Evolutionary conservation across 2,113 vertebrate species (phyloP).

Genomic region (Petrocephalus microphthalmus): DNA sequence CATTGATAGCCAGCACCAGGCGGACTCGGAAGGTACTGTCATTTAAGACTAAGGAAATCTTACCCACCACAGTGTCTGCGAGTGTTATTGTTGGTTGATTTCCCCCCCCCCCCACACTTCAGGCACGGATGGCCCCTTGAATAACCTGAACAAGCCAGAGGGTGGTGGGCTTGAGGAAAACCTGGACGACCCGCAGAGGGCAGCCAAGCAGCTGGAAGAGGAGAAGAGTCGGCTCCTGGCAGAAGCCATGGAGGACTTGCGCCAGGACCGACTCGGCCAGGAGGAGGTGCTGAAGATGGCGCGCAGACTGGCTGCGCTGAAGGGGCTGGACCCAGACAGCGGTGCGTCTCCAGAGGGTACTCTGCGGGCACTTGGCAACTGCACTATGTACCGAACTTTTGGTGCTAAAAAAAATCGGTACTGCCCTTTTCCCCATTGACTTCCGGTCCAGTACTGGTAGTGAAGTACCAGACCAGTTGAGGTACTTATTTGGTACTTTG

Average conservation of each 20-base stretch:
- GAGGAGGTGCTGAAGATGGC: constrained; percentile 75
- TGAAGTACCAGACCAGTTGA: background rate
- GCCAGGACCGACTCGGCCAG: constrained; percentile 67
- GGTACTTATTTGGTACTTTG: background rate
- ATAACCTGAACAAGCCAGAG: constrained; percentile 72
- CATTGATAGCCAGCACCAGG: constrained; percentile 66
- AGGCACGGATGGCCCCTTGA: constrained; percentile 51
- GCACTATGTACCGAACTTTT: background rate
- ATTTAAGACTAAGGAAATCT: background rate
- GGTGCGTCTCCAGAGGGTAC: constrained; percentile 49
- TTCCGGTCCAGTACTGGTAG: background rate
- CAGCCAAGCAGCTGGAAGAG: constrained; percentile 61
- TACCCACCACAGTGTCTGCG: background rate
- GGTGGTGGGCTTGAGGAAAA: constrained; percentile 47
- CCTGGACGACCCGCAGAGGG: constrained; percentile 53
- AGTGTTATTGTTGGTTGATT: background rate
- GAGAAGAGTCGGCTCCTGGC: constrained; percentile 75
- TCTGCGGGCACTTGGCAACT: background rate
- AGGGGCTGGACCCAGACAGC: constrained; percentile 77
- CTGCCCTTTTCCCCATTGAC: background rate
- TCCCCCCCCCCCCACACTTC: constrained; percentile 36
- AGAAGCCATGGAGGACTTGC: constrained; percentile 74
- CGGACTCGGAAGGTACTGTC: constrained; percentile 43
- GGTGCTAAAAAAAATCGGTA: background rate
- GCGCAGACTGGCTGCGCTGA: constrained; percentile 75